Evolutionary conservation across 2,888 invertebrate genomes (phyloP).

Genomic region (Craniophora ligustri): DNA sequence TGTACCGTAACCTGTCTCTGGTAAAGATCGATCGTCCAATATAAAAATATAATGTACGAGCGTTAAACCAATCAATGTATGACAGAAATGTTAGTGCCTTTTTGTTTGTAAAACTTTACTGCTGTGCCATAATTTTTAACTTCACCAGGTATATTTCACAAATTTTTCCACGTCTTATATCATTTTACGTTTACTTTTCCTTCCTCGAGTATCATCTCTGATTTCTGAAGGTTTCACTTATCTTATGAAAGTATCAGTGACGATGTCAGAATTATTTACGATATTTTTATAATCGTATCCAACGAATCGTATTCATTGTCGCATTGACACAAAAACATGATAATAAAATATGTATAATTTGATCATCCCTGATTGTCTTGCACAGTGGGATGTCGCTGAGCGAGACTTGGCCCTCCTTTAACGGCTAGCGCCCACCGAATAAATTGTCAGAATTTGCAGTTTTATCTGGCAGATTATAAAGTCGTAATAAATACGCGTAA

Average conservation of each 20-base stretch:
- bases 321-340: slow-evolving; percentile 63
- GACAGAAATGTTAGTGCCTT: slow-evolving; percentile 7
- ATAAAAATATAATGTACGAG: slow-evolving; percentile 19
- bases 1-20: slow-evolving; percentile 51
- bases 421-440: slow-evolving; percentile 54
- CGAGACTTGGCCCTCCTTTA: slow-evolving; percentile 32
- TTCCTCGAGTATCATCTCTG: slow-evolving; percentile 14
- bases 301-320: slow-evolving; percentile 50
- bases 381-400: slow-evolving; percentile 33
- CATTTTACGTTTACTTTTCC: slow-evolving; percentile 35
- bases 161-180: slow-evolving; percentile 47
- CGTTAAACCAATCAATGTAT: slow-evolving; percentile 27
- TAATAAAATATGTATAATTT: slow-evolving; percentile 60
- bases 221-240: slow-evolving; percentile 32
- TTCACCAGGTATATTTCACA: slow-evolving; percentile 40
- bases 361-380: slow-evolving; percentile 46
- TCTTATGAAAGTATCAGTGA: slow-evolving; percentile 30
- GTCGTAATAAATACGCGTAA: slow-evolving; percentile 56
- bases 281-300: slow-evolving; percentile 54
- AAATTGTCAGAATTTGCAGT: slow-evolving; percentile 59
- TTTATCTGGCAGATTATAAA: slow-evolving; percentile 64
- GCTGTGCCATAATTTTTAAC: slow-evolving; percentile 46
- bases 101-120: slow-evolving; percentile 40
- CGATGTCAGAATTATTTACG: slow-evolving; percentile 46
- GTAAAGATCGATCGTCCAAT: slow-evolving; percentile 38